These are phyloP conservation scores for Notamacropus eugenii DNA, from an alignment of 2,797 vertebrate genomes.

Conservation along the genomic window DNA sequence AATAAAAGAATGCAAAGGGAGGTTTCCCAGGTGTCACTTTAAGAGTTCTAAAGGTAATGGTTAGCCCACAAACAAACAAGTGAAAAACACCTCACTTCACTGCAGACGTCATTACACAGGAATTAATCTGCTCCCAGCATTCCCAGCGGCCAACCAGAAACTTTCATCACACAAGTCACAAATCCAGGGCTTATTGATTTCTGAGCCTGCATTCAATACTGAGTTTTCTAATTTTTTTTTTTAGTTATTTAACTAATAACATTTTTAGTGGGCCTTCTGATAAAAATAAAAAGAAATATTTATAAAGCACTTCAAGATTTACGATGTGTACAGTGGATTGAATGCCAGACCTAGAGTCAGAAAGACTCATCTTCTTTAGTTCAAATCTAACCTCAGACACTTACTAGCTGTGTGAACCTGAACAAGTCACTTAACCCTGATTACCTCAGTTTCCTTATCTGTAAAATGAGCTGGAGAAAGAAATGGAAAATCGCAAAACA, in stretches of 20 bases:
- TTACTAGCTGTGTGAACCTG: not conserved
- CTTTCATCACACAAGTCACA: constrained; percentile 1
- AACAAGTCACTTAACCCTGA: not conserved
- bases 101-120: not conserved
- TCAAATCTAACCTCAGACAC: not conserved
- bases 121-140: not conserved
- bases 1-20: constrained; percentile 11
- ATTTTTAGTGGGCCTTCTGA: not conserved
- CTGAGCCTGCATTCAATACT: not conserved
- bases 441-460: not conserved
- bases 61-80: constrained; percentile 1
- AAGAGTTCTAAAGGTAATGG: not conserved
- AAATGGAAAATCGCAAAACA: not conserved
- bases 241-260: not conserved
- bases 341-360: not conserved
- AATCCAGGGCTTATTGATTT: not conserved
- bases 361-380: not conserved
- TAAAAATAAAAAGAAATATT: not conserved
- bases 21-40: constrained; percentile 8
- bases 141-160: not conserved
- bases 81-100: not conserved
- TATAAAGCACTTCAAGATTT: not conserved
- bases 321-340: not conserved
- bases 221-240: not conserved
- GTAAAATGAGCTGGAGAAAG: not conserved